A percentile compares a stretch with the other conserved stretches of the same genome.
phyloP scores from a whole-genome alignment of 2,113 vertebrate species.

The Etia nguti region DNA sequence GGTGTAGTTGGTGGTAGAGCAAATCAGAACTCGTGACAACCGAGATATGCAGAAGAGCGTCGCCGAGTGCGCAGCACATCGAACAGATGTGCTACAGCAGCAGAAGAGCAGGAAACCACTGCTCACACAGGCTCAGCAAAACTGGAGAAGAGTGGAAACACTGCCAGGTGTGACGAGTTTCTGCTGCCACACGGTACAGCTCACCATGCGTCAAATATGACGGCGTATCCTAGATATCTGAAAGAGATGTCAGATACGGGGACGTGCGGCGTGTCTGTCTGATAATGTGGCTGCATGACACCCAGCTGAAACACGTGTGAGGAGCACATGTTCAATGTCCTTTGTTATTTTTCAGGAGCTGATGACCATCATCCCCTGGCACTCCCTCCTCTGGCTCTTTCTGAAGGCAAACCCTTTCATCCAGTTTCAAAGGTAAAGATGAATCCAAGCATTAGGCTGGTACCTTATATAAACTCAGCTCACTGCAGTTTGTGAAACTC shows the following conservation, averaged over 20 bases:
- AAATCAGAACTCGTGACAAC: background rate
- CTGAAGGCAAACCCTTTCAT: slow-evolving; percentile 22
- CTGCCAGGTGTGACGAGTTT: background rate
- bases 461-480: rapidly evolving
- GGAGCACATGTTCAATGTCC: background rate
- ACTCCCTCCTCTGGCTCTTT: background rate
- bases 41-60: background rate
- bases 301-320: background rate
- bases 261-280: background rate
- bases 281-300: background rate
- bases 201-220: background rate
- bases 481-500: background rate
- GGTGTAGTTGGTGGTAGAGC: background rate
- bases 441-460: background rate
- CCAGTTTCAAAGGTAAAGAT: slow-evolving; percentile 23
- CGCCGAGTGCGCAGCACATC: background rate
- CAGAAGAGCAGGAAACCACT: background rate
- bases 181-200: background rate
- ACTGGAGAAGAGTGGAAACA: background rate
- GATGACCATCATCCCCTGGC: slow-evolving; percentile 3
- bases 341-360: slow-evolving; percentile 7
- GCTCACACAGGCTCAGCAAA: background rate
- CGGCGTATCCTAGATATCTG: background rate
- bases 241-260: too few relatives aligned
- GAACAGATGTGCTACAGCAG: background rate